phyloP scores from a whole-genome alignment of 2,113 vertebrate genomes.

The Cottus gobio region DNA sequence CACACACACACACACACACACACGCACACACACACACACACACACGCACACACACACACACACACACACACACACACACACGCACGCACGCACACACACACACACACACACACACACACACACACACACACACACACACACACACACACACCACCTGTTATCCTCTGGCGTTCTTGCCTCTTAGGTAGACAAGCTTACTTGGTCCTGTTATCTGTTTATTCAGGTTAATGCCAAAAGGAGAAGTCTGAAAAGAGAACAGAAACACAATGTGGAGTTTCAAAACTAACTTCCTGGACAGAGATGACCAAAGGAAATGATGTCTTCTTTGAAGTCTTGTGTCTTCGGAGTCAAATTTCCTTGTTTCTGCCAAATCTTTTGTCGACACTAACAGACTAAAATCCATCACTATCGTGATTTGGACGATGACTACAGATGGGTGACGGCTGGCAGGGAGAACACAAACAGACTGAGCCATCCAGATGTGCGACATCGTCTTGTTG shows the following conservation, averaged over 20 bases:
- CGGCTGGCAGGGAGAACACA: neutral
- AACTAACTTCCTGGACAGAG: conserved; percentile 58
- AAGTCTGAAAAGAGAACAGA: conserved; percentile 71
- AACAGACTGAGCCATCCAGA: neutral
- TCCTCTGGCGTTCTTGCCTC: neutral
- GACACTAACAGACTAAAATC: neutral
- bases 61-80: neutral
- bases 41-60: neutral
- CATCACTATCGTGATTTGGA: neutral
- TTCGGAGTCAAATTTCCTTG: neutral
- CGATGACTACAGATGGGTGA: neutral
- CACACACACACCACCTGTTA: neutral
- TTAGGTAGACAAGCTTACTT: neutral
- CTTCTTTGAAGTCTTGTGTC: conserved; percentile 31
- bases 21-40: neutral
- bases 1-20: conserved; percentile 2
- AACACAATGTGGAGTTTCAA: conserved; percentile 62
- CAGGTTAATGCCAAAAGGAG: conserved; percentile 43
- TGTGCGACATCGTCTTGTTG: neutral
- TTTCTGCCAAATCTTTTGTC: neutral
- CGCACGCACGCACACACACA: neutral
- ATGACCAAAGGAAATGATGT: conserved; percentile 24
- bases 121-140: too few species aligned
- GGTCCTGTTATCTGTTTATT: conserved; percentile 27
- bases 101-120: neutral